Evolutionary conservation across 2,888 invertebrate species (phyloP), one percentile per base, ranked within the genome.

Genomic region (Argyra leucocephala): DNA sequence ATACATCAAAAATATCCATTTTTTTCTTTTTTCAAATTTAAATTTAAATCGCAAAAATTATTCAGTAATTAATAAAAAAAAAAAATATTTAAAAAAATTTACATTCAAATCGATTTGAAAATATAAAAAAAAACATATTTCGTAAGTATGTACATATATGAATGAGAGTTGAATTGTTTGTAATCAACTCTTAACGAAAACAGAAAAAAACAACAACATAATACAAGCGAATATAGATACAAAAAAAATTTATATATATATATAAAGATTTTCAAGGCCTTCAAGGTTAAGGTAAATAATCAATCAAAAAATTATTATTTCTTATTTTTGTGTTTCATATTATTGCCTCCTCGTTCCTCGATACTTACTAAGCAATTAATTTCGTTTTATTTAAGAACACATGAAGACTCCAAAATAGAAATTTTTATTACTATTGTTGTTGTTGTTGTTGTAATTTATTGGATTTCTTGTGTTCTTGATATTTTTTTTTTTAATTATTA

Each of bases 251-350:
- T n/a, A n/a, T n/a, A 48, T 15, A 37, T 37, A 9, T 48, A 15
- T 48, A 9, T n/a, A 48, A 9, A 48, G 48, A 48, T 48, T 48
- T 59, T 59, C 59, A 59, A 59, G 59, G 59, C 59, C 59, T 59
- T 59, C 59, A 59, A 59, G 59, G 59, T 59, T 59, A 59, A 59
- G 59, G 59, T 59, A 59, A 59, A 59, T 59, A 59, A 59, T 59
- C 59, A 59, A 59, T 59, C 59, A 59, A 59, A 59, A 22, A 59
- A 23, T 57, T 5, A 58, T 58, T 15, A n/a, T n/a, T 22, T 57
- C 10, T 57, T 4, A 21, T n/a, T 18, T 48, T 48, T 48, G 18
- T 18, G 9, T 48, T 48, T 48, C 48, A 18, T 48, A 48, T 48
- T 48, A n/a, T 48, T 48, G 15, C 48, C 48, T 48, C 48, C 48